Evolutionary conservation across 2,797 vertebrate species (phyloP).

Genomic region (Dermochelys coriacea): DNA sequence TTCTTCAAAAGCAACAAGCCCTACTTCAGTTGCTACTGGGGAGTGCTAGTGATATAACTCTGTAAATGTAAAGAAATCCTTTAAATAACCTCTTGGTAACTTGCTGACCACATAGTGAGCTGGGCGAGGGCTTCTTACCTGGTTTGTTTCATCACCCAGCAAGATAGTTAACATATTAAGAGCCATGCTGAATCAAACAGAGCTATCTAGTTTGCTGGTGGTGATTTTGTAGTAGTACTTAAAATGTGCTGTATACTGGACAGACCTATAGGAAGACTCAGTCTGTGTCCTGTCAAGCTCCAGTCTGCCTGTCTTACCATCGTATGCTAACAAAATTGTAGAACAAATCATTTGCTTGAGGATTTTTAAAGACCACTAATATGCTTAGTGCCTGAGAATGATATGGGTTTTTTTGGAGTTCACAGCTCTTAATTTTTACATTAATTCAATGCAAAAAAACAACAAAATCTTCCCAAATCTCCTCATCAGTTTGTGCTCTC

Average conservation of each 20-base stretch:
- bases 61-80: not conserved
- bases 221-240: not conserved
- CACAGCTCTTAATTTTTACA: not conserved
- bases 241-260: not conserved
- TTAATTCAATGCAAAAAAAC: not conserved
- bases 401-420: not conserved
- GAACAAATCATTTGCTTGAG: accelerated
- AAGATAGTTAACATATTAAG: not conserved
- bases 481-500: not conserved
- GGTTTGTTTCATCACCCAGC: not conserved
- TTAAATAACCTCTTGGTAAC: not conserved
- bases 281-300: not conserved
- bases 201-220: not conserved
- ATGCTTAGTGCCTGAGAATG: not conserved
- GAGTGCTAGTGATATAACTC: not conserved
- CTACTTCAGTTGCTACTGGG: accelerated
- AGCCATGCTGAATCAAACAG: not conserved
- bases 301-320: accelerated
- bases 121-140: not conserved
- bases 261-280: not conserved
- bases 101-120: not conserved
- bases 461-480: not conserved
- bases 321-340: accelerated
- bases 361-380: not conserved
- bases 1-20: not conserved